Conservation (phyloP, 2,797 vertebrate species). For the Todus mexicanus region DNA sequence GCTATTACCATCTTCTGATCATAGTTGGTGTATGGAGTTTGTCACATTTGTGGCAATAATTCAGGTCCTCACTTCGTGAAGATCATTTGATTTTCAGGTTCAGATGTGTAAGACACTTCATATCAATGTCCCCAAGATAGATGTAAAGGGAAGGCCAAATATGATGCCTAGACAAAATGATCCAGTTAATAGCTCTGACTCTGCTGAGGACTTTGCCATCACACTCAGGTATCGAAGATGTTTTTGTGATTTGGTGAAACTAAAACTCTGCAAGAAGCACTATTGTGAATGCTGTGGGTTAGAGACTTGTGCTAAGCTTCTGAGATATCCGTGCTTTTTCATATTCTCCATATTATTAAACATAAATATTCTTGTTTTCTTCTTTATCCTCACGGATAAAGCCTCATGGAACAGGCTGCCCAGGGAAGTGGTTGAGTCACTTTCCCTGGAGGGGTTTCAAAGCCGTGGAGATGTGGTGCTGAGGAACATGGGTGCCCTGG, state of each 20-base stretch:
- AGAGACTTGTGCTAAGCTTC: background rate
- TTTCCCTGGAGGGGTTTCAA: background rate
- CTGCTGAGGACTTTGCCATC: background rate
- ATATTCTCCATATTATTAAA: background rate
- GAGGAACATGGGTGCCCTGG: background rate
- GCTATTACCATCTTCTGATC: background rate
- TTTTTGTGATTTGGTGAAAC: background rate
- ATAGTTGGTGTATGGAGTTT: background rate
- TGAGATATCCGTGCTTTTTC: background rate
- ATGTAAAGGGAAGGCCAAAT: background rate
- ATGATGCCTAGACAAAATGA: background rate
- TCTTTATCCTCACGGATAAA: background rate
- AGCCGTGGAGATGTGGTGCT: background rate
- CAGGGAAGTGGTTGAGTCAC: background rate
- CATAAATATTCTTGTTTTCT: background rate
- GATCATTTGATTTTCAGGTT: background rate
- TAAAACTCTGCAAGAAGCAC: background rate
- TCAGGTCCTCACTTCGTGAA: background rate
- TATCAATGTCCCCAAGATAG: background rate
- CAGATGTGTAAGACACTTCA: background rate
- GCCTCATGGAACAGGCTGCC: background rate
- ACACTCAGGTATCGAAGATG: background rate
- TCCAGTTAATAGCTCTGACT: background rate
- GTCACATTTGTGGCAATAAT: background rate
- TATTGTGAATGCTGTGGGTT: background rate